Evolutionary conservation across 2,888 invertebrate species (phyloP).

Genomic region (Tiliacea aurago): DNA sequence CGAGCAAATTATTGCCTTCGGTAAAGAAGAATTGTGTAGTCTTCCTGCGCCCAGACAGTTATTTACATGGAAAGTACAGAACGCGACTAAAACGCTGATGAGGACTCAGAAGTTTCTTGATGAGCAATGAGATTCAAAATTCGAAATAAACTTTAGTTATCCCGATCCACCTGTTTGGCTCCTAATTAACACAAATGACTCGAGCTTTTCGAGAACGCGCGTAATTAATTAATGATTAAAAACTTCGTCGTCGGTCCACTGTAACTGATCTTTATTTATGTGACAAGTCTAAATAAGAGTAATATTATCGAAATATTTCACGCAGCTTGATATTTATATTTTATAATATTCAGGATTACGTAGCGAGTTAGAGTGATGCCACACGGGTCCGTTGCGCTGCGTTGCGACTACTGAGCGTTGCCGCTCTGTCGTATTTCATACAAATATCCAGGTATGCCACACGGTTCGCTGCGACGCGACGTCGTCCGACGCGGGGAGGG

Average conservation of each 20-base stretch:
- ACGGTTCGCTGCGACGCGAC: no score
- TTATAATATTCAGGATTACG: constrained; percentile 17
- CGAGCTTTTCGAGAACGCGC: constrained; percentile 35
- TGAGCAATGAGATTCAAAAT: constrained; percentile 20
- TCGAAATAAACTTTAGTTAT: constrained; percentile 33
- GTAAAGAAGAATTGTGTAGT: constrained; percentile 27
- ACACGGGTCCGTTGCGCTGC: no score
- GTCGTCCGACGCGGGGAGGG: no score
- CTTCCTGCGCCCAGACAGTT: neutral
- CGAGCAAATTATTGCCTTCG: no score
- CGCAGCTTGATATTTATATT: constrained; percentile 32
- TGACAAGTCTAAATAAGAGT: constrained; percentile 67
- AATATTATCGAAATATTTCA: constrained; percentile 47
- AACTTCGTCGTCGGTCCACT: constrained; percentile 58
- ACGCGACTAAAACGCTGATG: constrained; percentile 11
- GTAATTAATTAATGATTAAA: constrained; percentile 71
- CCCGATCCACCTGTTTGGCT: constrained; percentile 41
- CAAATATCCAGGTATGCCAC: no score
- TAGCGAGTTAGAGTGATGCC: neutral
- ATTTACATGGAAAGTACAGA: constrained; percentile 25
- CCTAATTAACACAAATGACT: constrained; percentile 65
- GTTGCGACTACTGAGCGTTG: no score
- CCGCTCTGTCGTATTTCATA: no score
- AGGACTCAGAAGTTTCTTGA: constrained; percentile 15
- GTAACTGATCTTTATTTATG: constrained; percentile 71